Base-by-base conservation (phyloP, 2,113 vertebrate genomes). In the Emydocephalus ijimae region DNA sequence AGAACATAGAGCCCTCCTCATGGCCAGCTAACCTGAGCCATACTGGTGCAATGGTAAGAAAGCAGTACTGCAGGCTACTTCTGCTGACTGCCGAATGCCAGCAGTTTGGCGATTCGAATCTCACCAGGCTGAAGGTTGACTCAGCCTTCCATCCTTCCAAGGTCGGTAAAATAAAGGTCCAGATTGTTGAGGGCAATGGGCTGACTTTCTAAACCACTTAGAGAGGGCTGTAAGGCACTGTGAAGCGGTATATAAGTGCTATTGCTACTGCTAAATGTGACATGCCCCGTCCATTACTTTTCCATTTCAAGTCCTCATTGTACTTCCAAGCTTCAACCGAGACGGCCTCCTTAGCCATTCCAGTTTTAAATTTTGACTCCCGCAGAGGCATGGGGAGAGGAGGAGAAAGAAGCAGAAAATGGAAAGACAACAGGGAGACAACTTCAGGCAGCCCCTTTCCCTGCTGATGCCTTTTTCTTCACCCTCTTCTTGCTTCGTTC, bases 401-500 rank as follows among this genome's bases (percentile, higher is more conserved):
- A 2, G 39, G n/a, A 18, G 85, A 69, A 85, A 23, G 4, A 81
- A 56, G 74, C 20, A 29, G 1, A 10, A 8, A 26, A 5, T 45
- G 12, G 43, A 87, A 85, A 59, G 34, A 29, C 57, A 21, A 55
- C 87, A 39, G 34, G 69, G 55, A 0, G 0, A 61, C 48, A 95
- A 23, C 85, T 34, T 56, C n/a, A 54, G 88, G 26, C 2, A 5
- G 93, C 92, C 92, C 95, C 94, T 48, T 97, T 95, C 93, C 93
- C 95, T 94, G 92, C 56, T n/a, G 0, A 57, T 29, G 18, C 93
- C 0, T 15, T 96, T 1, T 87, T 94, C 97, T 97, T 96, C 96
- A 92, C 97, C 97, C 96, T 94, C 2, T 0, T 96, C 23, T 52
- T 39, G 91, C 95, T 94, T 95, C 95, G 96, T 96, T 98, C 97